These are phyloP conservation scores for Zapornia atra DNA, from an alignment of 2,113 vertebrate genomes.

Conservation along the genomic window DNA sequence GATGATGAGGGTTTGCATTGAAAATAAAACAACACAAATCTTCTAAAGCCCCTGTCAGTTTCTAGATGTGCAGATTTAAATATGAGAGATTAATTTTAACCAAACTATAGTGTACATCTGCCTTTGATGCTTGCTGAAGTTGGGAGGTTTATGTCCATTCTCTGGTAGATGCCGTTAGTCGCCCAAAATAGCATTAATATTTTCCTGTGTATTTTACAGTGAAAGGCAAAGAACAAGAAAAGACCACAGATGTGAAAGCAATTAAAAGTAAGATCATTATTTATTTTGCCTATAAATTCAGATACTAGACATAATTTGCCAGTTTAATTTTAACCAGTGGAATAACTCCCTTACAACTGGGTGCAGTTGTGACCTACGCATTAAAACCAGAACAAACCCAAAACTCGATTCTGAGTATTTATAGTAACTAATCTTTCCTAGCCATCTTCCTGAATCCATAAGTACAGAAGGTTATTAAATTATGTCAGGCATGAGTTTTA, in stretches of 20 bases:
- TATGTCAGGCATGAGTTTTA: neutral
- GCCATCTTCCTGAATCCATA: neutral
- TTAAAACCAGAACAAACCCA: neutral
- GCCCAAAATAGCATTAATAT: neutral
- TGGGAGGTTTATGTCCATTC: neutral
- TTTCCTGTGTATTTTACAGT: constrained; percentile 78
- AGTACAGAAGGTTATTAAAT: constrained; percentile 11
- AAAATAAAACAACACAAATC: neutral
- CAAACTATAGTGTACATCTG: neutral
- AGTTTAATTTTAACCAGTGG: neutral
- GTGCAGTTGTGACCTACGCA: neutral
- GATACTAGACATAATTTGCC: neutral
- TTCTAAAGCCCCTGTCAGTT: neutral
- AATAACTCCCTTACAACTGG: neutral
- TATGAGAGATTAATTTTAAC: neutral
- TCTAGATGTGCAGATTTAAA: neutral
- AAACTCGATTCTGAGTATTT: constrained; percentile 22
- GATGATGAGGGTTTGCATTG: neutral
- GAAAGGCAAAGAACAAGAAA: constrained; percentile 94
- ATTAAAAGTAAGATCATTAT: constrained; percentile 83
- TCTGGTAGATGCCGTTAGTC: neutral
- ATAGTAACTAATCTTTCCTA: neutral
- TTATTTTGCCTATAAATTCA: neutral
- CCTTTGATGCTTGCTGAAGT: neutral
- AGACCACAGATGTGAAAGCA: constrained; percentile 82